These are phyloP conservation scores for Sminthopsis crassicaudata DNA, from an alignment of 2,113 vertebrate species.

Conservation along the genomic window DNA sequence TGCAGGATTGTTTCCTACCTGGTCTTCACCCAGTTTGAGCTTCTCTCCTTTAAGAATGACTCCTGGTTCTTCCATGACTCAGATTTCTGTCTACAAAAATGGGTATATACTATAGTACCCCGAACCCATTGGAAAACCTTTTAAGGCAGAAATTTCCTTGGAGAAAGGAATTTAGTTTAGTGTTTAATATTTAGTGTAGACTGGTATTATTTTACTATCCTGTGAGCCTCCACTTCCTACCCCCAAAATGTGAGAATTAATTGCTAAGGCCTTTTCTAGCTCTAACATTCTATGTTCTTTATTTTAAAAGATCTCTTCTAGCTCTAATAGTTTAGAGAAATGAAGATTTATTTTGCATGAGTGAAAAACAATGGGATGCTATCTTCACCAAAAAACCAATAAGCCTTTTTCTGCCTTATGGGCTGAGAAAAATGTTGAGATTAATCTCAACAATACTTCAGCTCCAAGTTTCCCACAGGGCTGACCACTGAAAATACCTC, in stretches of 20 bases:
- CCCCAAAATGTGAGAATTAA: not conserved
- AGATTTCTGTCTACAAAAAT: not conserved
- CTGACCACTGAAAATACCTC: not conserved
- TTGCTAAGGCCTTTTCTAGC: not conserved
- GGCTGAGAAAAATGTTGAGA: not conserved
- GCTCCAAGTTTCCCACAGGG: not conserved
- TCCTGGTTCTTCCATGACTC: not conserved
- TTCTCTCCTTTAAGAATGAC: not conserved
- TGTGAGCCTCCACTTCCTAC: not conserved
- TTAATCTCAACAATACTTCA: not conserved
- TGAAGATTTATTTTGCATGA: not conserved
- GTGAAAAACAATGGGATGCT: not conserved
- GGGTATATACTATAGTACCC: not conserved
- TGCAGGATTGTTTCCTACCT: not conserved
- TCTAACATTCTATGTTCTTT: not conserved
- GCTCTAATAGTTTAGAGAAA: not conserved
- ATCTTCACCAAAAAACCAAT: not conserved
- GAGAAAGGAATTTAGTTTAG: not conserved
- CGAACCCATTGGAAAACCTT: no score
- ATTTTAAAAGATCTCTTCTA: not conserved
- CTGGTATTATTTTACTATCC: not conserved
- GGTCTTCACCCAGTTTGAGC: not conserved
- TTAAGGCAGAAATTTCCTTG: not conserved
- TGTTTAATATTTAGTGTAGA: not conserved
- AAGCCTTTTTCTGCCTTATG: not conserved